Evolutionary conservation across 2,888 invertebrate genomes (phyloP), one percentile per base, ranked within the genome.

Genomic region (Litoditis marina): DNA sequence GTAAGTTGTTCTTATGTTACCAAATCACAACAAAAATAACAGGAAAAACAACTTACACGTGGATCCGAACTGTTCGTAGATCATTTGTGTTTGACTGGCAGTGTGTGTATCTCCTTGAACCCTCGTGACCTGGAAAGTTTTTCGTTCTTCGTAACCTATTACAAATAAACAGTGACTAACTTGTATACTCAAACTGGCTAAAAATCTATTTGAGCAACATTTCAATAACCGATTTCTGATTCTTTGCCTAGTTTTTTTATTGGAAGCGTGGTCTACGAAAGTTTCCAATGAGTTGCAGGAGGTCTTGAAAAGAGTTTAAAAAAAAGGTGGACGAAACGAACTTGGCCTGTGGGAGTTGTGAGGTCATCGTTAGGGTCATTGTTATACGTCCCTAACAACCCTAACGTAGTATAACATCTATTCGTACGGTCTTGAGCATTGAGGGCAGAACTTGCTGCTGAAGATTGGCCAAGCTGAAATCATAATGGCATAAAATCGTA

Each of bases 351-450:
- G 13, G 69, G 69, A 28, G 76, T 72, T 60, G 78, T 77, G 44
- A 80, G 51, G 49, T 80, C 80, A 61, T 80, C 80, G 58, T 72
- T 62, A 42, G 74, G 76, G 63, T 80, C 81, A 50, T 74, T 76
- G 60, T 81, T 81, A 63, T 76, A 80, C 0, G 70, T 68, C 8
- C 80, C 80, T 11, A 80, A 52, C 31, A 80, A 51, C 6, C 80
- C 80, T 34, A 79, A 65, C 2, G 79, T 79, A 22, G 71, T 73
- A 49, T 71, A 76, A 59, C 76, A 76, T 6, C 74, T 56, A 53
- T 60, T 31, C 28, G 63, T 65, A 6, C 69, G 66, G 0, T 44
- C 32, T 2, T 64, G 63, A 5, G 69, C 46, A 32, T 72, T 72
- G 11, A 74, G 51, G 5, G 74, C 63, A 8, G 71, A 64, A 3